Evolutionary conservation across 2,113 vertebrate species (phyloP), one percentile per base, ranked within the genome.

Genomic region (Aspidoscelis tigris): DNA sequence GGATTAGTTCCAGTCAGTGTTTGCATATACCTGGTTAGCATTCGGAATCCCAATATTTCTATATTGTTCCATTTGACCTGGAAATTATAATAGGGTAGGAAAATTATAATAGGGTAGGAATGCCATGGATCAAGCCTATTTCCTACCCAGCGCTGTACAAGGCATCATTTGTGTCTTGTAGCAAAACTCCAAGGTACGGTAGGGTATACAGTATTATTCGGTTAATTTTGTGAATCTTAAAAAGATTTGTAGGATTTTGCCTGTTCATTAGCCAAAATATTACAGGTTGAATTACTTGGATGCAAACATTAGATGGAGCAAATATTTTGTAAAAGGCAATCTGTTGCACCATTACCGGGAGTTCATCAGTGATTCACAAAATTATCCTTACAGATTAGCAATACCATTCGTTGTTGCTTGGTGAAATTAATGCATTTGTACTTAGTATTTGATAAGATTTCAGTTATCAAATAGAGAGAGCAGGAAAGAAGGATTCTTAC

Each of bases 351-450:
- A 58, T 33, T 50, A 41, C 88, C 50, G 74, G 58, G 81, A 91
- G 84, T 91, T 91, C 82, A 20, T 75, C 71, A 78, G 55, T 55
- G 68, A 89, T 72, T 88, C 88, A 92, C 0, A 0, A 87, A 91
- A 90, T 64, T 88, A 2, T 10, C 50, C 83, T 82, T 89, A 41
- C 41, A 83, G 33, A 86, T 76, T 88, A 12, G 0, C 44, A 88
- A 89, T 82, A 74, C 69, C 84, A 41, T 72, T 79, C 12, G 50
- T 66, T 47, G 83, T 58, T 81, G 81, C 73, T 5, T 55, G 33
- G n/a, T 68, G 2, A 80, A 85, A 77, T 81, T 75, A 82, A 84
- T 71, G 44, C 76, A 89, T 66, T 61, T 26, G 53, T 55, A 75
- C 82, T 78, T 77, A 22, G 26, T 85, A 47, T 58, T 80, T 73